A percentile compares a stretch with the other conserved stretches of the same genome.
These are phyloP conservation scores for Drosophila gaucha DNA, from an alignment of 2,888 invertebrate species.

Conservation along the genomic window DNA sequence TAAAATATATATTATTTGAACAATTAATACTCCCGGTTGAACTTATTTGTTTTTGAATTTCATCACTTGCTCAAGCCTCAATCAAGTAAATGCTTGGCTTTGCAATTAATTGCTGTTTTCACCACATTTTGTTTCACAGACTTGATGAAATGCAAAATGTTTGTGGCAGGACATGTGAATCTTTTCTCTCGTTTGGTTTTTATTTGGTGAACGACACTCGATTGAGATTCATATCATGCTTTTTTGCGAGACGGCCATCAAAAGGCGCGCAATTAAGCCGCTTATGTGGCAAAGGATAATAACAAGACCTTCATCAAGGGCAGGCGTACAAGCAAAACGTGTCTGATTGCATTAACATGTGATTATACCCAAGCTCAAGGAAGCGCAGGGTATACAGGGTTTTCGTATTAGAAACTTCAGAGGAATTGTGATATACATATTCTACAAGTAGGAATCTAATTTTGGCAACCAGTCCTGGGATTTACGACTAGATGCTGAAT, in stretches of 20 bases:
- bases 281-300: slow-evolving; percentile 55
- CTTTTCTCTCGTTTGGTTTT: slow-evolving; percentile 17
- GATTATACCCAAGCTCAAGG: slow-evolving; percentile 3
- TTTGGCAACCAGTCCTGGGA: too few species aligned
- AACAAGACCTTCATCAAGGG: slow-evolving; percentile 10
- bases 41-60: background rate
- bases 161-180: slow-evolving; percentile 21
- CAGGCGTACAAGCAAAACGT: slow-evolving; percentile 8
- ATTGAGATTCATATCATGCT: slow-evolving; percentile 44
- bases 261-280: slow-evolving; percentile 71
- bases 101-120: slow-evolving; percentile 46
- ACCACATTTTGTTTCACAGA: slow-evolving; percentile 33
- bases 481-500: too few species aligned
- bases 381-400: slow-evolving; percentile 1
- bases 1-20: too few species aligned
- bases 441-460: too few species aligned
- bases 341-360: slow-evolving; percentile 26
- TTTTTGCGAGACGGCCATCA: slow-evolving; percentile 59
- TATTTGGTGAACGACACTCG: slow-evolving; percentile 38
- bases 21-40: background rate
- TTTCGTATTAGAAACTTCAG: background rate
- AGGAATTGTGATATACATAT: background rate
- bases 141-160: slow-evolving; percentile 9
- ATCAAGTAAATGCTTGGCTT: slow-evolving; percentile 44
- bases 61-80: slow-evolving; percentile 17